These are phyloP conservation scores for Agrenia bidenticulata DNA, from an alignment of 2,888 invertebrate genomes.

Conservation along the genomic window DNA sequence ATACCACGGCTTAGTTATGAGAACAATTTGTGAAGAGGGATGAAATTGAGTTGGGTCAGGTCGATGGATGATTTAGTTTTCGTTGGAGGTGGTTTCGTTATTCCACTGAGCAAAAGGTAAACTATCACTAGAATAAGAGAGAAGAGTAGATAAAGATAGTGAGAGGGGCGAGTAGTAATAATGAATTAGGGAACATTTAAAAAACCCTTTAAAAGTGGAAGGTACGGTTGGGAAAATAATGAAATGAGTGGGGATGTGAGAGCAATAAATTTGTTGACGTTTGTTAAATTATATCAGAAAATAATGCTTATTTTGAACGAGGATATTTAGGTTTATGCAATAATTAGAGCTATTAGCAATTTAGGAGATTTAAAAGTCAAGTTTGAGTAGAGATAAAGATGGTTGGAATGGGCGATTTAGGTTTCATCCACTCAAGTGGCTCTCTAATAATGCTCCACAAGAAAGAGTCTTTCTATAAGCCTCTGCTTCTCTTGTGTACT, in stretches of 20 bases:
- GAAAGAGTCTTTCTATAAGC: no score
- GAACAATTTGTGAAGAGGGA: not conserved
- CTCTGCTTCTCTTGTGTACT: no score
- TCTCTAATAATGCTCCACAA: not conserved
- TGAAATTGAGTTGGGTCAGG: constrained; percentile 18
- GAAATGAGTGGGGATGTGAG: constrained; percentile 34
- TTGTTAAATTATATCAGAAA: constrained; percentile 47
- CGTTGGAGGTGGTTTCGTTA: not conserved
- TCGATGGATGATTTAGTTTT: constrained; percentile 1
- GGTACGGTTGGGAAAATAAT: constrained; percentile 4
- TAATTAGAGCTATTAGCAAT: constrained; percentile 54
- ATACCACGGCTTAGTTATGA: no score
- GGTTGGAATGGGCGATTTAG: constrained; percentile 6
- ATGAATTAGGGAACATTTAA: constrained; percentile 8
- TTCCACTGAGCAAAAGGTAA: not conserved
- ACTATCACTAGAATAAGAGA: not conserved
- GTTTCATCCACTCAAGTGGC: not conserved
- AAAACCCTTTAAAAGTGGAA: not conserved
- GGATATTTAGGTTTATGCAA: constrained; percentile 28
- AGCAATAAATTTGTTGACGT: constrained; percentile 53
- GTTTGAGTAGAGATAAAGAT: constrained; percentile 18
- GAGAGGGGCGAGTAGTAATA: not conserved
- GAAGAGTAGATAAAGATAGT: not conserved
- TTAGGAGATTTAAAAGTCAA: constrained; percentile 51
- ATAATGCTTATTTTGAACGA: constrained; percentile 41